Percentiles rank a stretch among this genome's conserved stretches.
These are phyloP conservation scores for Suncus etruscus DNA, from an alignment of 2,113 vertebrate species.

Conservation along the genomic window DNA sequence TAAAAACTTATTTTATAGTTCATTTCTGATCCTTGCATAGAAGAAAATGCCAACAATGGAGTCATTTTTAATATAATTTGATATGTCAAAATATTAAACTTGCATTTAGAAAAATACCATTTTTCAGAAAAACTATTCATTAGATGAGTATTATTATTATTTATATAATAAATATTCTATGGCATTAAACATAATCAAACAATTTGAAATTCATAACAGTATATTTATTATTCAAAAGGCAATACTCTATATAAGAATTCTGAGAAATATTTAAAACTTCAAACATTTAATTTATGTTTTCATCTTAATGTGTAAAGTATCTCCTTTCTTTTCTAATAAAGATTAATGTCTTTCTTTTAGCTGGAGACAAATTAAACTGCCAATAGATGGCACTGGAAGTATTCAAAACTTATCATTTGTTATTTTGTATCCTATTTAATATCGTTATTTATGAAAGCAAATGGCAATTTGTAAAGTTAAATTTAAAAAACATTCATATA, in stretches of 20 bases:
- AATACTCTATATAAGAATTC: slow-evolving; percentile 18
- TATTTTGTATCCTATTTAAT: slow-evolving; percentile 4
- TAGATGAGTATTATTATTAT: slow-evolving; percentile 52
- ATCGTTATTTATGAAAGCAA: slow-evolving; percentile 58
- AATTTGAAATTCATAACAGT: slow-evolving; percentile 27
- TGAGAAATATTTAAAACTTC: not conserved
- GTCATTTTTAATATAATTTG: slow-evolving; percentile 58
- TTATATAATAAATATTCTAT: slow-evolving; percentile 46
- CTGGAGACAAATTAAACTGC: slow-evolving; percentile 52
- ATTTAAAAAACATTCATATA: slow-evolving; percentile 43
- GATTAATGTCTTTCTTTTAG: not conserved
- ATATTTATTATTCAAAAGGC: slow-evolving; percentile 20
- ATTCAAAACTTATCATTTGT: slow-evolving; percentile 65
- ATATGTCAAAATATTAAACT: slow-evolving; percentile 46
- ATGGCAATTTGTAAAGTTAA: slow-evolving; percentile 61
- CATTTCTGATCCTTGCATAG: slow-evolving; percentile 44
- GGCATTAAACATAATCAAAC: slow-evolving; percentile 15
- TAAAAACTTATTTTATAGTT: slow-evolving; percentile 57
- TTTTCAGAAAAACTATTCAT: slow-evolving; percentile 60
- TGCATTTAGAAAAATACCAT: slow-evolving; percentile 55
- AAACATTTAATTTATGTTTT: not conserved
- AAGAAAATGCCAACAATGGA: slow-evolving; percentile 62
- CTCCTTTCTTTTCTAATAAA: not conserved
- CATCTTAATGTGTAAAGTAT: not conserved
- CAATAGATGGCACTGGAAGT: slow-evolving; percentile 82